These are phyloP conservation scores for Bovichtus variegatus DNA, from an alignment of 2,797 vertebrate genomes.

Conservation along the genomic window DNA sequence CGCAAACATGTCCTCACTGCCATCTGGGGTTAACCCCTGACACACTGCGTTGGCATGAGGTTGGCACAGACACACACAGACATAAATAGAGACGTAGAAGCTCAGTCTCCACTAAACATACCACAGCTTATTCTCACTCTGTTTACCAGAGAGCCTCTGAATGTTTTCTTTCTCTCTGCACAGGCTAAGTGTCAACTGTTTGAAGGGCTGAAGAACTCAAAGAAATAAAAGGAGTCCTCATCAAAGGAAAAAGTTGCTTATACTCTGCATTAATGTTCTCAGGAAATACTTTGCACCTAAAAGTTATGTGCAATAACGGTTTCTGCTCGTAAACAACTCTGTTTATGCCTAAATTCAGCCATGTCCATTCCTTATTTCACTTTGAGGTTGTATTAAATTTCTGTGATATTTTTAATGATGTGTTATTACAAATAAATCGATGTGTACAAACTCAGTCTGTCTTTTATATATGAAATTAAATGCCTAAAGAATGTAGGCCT, in stretches of 20 bases:
- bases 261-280: conserved; percentile 21
- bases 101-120: conserved; percentile 8
- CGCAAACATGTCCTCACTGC: conserved; percentile 83
- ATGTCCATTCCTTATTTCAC: conserved; percentile 2
- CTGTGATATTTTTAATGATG: conserved; percentile 9
- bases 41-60: conserved; percentile 86
- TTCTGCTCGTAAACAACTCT: conserved; percentile 15
- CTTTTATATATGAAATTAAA: background rate
- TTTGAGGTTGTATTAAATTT: background rate
- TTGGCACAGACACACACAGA: conserved; percentile 45
- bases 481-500: background rate
- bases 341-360: conserved; percentile 21
- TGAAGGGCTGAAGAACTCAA: conserved; percentile 72
- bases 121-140: background rate
- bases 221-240: conserved; percentile 54
- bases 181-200: conserved; percentile 87
- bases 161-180: conserved; percentile 55
- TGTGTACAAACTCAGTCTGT: background rate
- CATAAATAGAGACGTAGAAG: conserved; percentile 38
- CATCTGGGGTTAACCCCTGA: conserved; percentile 80
- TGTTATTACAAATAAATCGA: conserved; percentile 41
- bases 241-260: background rate
- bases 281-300: conserved; percentile 30
- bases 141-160: conserved; percentile 4
- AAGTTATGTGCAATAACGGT: conserved; percentile 7